Conservation (phyloP, 2,888 invertebrate genomes). For the Rhagonycha fulva region DNA sequence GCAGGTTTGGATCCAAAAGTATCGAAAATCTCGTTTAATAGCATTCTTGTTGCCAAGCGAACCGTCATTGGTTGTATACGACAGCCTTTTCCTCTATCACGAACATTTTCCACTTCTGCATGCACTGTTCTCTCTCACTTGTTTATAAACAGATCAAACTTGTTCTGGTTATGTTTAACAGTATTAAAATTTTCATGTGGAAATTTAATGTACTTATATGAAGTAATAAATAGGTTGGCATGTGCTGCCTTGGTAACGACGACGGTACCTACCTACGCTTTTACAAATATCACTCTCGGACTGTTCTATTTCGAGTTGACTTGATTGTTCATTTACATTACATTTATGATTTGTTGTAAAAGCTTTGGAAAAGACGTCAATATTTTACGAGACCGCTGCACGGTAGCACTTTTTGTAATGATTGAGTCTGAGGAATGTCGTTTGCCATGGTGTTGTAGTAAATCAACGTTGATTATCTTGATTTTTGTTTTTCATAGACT, state of each 20-base stretch:
- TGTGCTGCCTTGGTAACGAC: background rate
- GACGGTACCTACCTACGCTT: background rate
- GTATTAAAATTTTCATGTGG: constrained; percentile 7
- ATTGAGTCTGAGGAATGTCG: constrained; percentile 43
- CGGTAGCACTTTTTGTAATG: constrained; percentile 43
- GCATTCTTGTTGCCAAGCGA: constrained; percentile 48
- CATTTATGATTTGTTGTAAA: constrained; percentile 23
- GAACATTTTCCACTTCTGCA: constrained; percentile 18
- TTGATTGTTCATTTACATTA: constrained; percentile 28
- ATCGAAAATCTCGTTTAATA: constrained; percentile 45
- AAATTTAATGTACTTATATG: background rate
- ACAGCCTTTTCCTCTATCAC: constrained; percentile 22
- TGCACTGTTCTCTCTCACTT: constrained; percentile 6
- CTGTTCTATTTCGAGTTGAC: constrained; percentile 41
- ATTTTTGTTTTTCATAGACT: background rate
- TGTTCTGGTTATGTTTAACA: constrained; percentile 20
- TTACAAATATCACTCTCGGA: constrained; percentile 16
- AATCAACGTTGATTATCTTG: constrained; percentile 32
- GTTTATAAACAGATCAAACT: constrained; percentile 32
- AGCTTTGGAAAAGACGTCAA: constrained; percentile 21
- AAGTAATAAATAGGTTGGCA: constrained; percentile 13
- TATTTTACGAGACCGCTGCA: constrained; percentile 33
- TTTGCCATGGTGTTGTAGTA: constrained; percentile 36
- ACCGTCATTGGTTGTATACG: constrained; percentile 40
- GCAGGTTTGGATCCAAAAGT: constrained; percentile 48